Conservation (phyloP, 2,888 invertebrate genomes). For the Periphyllus acericola region DNA sequence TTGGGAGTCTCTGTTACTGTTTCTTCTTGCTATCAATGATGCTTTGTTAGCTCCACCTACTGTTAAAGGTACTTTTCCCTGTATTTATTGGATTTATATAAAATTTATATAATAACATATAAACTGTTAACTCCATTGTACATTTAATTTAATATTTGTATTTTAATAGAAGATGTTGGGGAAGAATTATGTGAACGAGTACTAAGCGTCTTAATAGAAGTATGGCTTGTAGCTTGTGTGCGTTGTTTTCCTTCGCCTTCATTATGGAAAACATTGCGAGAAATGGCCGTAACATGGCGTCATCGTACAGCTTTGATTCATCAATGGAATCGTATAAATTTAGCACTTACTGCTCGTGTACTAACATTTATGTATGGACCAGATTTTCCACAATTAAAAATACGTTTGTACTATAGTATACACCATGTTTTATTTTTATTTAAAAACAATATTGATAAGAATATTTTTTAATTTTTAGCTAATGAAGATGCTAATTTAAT, state of each 20-base stretch:
- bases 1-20: slow-evolving; percentile 89
- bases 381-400: slow-evolving; percentile 81
- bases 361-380: slow-evolving; percentile 90
- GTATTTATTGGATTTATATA: background rate
- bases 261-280: slow-evolving; percentile 92
- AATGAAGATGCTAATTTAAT: slow-evolving; percentile 87
- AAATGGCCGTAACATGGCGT: slow-evolving; percentile 92
- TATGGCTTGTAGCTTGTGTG: slow-evolving; percentile 79
- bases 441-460: background rate
- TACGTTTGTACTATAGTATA: slow-evolving; percentile 70
- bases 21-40: slow-evolving; percentile 90
- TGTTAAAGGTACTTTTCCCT: slow-evolving; percentile 74
- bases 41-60: slow-evolving; percentile 91
- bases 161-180: slow-evolving; percentile 82
- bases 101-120: background rate
- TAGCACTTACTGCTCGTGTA: slow-evolving; percentile 85
- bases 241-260: slow-evolving; percentile 94
- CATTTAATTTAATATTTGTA: background rate
- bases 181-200: slow-evolving; percentile 95
- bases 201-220: slow-evolving; percentile 90
- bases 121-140: slow-evolving; percentile 1
- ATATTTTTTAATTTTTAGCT: slow-evolving; percentile 69
- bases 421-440: background rate
- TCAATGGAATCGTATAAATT: slow-evolving; percentile 94
- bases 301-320: slow-evolving; percentile 92